phyloP scores from a whole-genome alignment of 2,888 invertebrate genomes.

The Rotaria sp. region DNA sequence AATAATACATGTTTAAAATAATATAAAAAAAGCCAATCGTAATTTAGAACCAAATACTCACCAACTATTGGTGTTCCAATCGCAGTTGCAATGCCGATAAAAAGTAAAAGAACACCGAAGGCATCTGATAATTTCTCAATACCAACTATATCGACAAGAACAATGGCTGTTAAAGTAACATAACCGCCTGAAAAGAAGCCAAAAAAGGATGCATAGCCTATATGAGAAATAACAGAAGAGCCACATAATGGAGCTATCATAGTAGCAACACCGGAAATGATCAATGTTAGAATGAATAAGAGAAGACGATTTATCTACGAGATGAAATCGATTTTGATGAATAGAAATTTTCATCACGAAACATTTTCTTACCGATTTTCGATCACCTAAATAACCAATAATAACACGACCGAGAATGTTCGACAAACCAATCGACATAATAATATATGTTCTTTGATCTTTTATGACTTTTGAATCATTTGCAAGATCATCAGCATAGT shows the following conservation, averaged over 20 bases:
- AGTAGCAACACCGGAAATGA: constrained; percentile 78
- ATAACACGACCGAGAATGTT: constrained; percentile 85
- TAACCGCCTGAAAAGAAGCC: constrained; percentile 31
- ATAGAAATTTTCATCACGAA: background rate
- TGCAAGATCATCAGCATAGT: constrained; percentile 70
- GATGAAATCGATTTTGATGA: background rate
- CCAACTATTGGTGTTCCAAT: constrained; percentile 33
- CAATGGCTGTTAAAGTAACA: constrained; percentile 35
- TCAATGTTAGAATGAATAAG: constrained; percentile 79
- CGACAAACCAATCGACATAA: constrained; percentile 79
- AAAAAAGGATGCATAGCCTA: background rate
- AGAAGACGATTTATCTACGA: constrained; percentile 70
- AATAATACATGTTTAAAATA: background rate
- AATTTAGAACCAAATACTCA: background rate
- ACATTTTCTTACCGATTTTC: constrained; percentile 6
- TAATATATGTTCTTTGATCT: constrained; percentile 63
- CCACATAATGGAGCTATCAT: constrained; percentile 69
- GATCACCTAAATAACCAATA: constrained; percentile 48
- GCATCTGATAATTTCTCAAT: constrained; percentile 34
- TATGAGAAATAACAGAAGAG: constrained; percentile 67
- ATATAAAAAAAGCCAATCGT: background rate
- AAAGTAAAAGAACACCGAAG: constrained; percentile 33
- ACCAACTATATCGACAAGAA: constrained; percentile 38
- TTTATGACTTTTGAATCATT: constrained; percentile 44
- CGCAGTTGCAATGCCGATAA: constrained; percentile 35